Base-by-base conservation (phyloP, 2,888 invertebrate genomes). In the Agrenia bidenticulata region DNA sequence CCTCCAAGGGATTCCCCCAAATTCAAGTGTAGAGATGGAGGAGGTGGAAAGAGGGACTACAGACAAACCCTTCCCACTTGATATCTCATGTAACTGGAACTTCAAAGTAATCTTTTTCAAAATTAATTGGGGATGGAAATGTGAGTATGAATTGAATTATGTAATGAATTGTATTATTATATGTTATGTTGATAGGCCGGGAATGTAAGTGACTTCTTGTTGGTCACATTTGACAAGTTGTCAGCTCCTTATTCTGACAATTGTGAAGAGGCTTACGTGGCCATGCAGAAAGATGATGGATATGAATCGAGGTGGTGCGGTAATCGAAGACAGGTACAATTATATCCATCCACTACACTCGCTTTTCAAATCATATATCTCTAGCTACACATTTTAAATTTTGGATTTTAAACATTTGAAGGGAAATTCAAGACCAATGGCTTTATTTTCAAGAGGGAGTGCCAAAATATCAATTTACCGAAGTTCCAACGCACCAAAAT, bases 301-400 rank as follows among this genome's bases (percentile, higher is more conserved):
- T 75, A 70, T 50, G 75, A 74, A 49, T 73, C 73, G 2, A 45
- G 74, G 13, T 74, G 74, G 74, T 74, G 74, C 60, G 74, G 74
- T 11, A 74, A 73, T 65, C 50, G 73, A 26, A 56, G 73, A 63
- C 73, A 73, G 66, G 74, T 70, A 45, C 50, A 19, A 41, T 15
- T 17, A 4, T 27, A 27, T 42, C 26, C 42, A 58, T 54, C 7
- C 11, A 21, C n/a, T n/a, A n/a, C n/a, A n/a, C n/a, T n/a, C n/a
- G n/a, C n/a, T n/a, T n/a, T n/a, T n/a, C n/a, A n/a, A n/a, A n/a
- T n/a, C n/a, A n/a, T n/a, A n/a, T n/a, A n/a, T n/a, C n/a, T n/a
- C n/a, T n/a, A n/a, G n/a, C n/a, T n/a, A n/a, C n/a, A n/a, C n/a
- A n/a, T n/a, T n/a, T n/a, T n/a, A n/a, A n/a, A n/a, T n/a, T n/a